Base-by-base conservation (phyloP, 2,888 invertebrate species). In the Margaritifera margaritifera region DNA sequence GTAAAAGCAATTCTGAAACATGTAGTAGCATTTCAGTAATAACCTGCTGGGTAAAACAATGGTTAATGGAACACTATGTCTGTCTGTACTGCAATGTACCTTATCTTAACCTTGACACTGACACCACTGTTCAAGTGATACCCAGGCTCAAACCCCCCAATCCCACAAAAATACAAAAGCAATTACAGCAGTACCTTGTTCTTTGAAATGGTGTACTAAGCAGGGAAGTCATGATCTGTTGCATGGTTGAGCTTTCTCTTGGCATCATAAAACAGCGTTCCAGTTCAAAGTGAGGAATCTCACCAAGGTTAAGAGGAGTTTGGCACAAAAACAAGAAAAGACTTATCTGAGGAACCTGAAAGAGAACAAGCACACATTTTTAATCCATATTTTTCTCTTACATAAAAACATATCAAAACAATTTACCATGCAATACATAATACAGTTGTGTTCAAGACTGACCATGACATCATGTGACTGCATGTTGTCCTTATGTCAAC, bases 181-280 rank as follows among this genome's bases (percentile, higher is more conserved):
- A 42, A 15, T 42, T 1, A 42, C 2, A 11, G 42, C 42, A 42
- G 42, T 78, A 89, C 89, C 83, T 87, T 50, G 84, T 76, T 63
- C 90, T 79, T 76, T 89, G 88, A 67, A 86, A 83, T 27, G 88
- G 88, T 50, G 89, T 87, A 89, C 91, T 91, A 57, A 93, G 85
- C 63, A 93, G 89, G 51, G 91, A 90, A 0, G 92, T 92, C 92
- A 93, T 92, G 20, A 92, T 89, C 64, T 88, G 87, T 58, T 91
- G 90, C 72, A 93, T 86, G 56, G 91, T 90, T 54, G 89, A 89
- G 20, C 92, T 92, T 69, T 92, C 91, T 77, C 90, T 88, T 6
- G 92, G 92, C 85, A 92, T 91, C 22, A 92, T 84, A 53, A 93
- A 87, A 89, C 92, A 92, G 54, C 92, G 88, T 85, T 93, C 93